A percentile compares a stretch with the other conserved stretches of the same genome.
phyloP scores from a whole-genome alignment of 1,140 invertebrate species.

The Thereuonema tuberculata region DNA sequence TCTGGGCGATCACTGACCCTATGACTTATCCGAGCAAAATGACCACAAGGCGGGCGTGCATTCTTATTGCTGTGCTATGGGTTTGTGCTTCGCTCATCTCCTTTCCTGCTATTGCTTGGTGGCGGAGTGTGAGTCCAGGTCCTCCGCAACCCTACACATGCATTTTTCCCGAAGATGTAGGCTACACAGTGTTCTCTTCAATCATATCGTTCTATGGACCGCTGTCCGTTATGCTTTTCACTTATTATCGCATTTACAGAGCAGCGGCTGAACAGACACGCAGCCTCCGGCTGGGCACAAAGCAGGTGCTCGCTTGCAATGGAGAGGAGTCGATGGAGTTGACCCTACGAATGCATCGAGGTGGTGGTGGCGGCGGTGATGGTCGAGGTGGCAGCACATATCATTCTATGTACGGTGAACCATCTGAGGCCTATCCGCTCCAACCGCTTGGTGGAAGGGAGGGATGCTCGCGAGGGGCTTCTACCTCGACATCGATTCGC shows the following conservation, averaged over 20 bases:
- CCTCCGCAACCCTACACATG: slow-evolving; percentile 39
- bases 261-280: slow-evolving; percentile 85
- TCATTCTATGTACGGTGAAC: not conserved
- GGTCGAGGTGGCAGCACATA: not conserved
- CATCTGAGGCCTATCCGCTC: not conserved
- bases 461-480: not conserved
- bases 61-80: slow-evolving; percentile 79
- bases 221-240: slow-evolving; percentile 95
- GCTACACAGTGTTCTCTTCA: slow-evolving; percentile 84
- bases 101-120: slow-evolving; percentile 91
- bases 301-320: slow-evolving; percentile 60
- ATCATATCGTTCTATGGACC: slow-evolving; percentile 96
- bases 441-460: not conserved
- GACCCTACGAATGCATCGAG: slow-evolving; percentile 75
- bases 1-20: slow-evolving; percentile 95
- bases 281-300: slow-evolving; percentile 51
- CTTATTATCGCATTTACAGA: slow-evolving; percentile 86
- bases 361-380: slow-evolving; percentile 39
- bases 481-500: not conserved
- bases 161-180: slow-evolving; percentile 80
- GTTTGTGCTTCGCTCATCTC: slow-evolving; percentile 83
- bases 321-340: slow-evolving; percentile 42
- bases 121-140: slow-evolving; percentile 53
- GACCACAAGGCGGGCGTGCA: slow-evolving; percentile 60
- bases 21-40: slow-evolving; percentile 88